These are phyloP conservation scores for Xenopus borealis DNA, from an alignment of 2,113 vertebrate species.

Conservation along the genomic window DNA sequence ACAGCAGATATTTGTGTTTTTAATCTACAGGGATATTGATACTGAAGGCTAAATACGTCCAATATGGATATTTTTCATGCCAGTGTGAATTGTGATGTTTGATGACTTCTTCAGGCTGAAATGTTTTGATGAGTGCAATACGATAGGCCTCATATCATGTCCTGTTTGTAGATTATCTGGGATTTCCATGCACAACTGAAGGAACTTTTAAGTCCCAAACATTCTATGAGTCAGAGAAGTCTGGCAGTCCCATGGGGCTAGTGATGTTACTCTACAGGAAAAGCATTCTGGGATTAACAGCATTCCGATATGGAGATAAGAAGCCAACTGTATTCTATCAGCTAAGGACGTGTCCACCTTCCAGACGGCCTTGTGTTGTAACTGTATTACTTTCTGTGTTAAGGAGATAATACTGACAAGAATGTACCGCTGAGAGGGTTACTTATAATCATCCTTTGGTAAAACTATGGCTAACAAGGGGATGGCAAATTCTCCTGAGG, in stretches of 20 bases:
- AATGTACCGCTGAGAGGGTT: too few relatives aligned
- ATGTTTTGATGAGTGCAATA: slow-evolving; percentile 31
- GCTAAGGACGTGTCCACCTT: slow-evolving; percentile 10
- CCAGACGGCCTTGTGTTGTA: not conserved
- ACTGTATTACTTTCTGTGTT: not conserved
- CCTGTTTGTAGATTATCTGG: slow-evolving; percentile 42
- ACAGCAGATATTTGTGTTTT: slow-evolving; percentile 41
- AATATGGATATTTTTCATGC: not conserved
- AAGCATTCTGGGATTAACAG: slow-evolving; percentile 38
- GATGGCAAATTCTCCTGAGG: too few relatives aligned
- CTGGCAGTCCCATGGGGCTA: slow-evolving; percentile 18
- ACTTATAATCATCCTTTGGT: too few relatives aligned
- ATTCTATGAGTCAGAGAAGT: slow-evolving; percentile 34
- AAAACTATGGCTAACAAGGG: too few relatives aligned
- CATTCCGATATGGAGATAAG: slow-evolving; percentile 20
- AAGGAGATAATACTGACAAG: not conserved
- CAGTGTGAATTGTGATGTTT: slow-evolving; percentile 8
- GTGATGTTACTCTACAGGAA: slow-evolving; percentile 41
- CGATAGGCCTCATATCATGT: slow-evolving; percentile 26
- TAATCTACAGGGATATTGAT: slow-evolving; percentile 23
- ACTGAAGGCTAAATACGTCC: not conserved
- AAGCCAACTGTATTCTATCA: slow-evolving; percentile 32
- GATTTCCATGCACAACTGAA: slow-evolving; percentile 25
- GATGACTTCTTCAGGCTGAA: slow-evolving; percentile 9
- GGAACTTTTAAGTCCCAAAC: slow-evolving; percentile 26